Evolutionary conservation across 2,888 invertebrate species (phyloP).

Genomic region (Atherix ibis): DNA sequence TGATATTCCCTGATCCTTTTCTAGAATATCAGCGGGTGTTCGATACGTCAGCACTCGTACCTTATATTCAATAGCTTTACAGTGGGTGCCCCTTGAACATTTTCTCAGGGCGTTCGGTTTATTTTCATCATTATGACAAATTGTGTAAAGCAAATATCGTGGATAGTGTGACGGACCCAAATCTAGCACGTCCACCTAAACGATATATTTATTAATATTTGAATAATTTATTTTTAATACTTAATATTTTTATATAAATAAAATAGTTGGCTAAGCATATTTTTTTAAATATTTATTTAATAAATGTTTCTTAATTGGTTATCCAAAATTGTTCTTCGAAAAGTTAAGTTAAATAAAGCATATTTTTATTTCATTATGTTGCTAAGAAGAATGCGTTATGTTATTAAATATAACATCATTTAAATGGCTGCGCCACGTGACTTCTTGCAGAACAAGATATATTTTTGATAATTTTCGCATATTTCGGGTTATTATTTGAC

Average conservation of each 20-base stretch:
- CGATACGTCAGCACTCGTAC: slow-evolving; percentile 24
- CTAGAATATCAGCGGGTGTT: slow-evolving; percentile 14
- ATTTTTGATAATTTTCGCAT: no score
- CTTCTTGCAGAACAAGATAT: no score
- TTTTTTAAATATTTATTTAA: no score
- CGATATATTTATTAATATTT: slow-evolving; percentile 1
- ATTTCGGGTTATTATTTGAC: no score
- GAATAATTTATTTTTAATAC: neutral
- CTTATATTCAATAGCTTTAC: slow-evolving; percentile 28
- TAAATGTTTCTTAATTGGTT: neutral
- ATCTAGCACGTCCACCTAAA: slow-evolving; percentile 25
- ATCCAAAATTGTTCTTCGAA: no score
- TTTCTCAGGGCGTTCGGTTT: slow-evolving; percentile 16
- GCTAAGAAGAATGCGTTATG: neutral
- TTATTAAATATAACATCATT: no score
- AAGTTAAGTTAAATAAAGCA: neutral
- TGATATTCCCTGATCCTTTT: slow-evolving; percentile 17
- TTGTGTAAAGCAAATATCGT: slow-evolving; percentile 26
- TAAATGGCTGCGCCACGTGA: no score
- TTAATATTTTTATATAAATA: no score
- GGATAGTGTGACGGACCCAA: slow-evolving; percentile 26
- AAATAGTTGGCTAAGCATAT: no score
- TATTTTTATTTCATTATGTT: neutral
- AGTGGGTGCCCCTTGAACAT: slow-evolving; percentile 25
- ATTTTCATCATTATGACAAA: slow-evolving; percentile 22